Evolutionary conservation across 1,140 invertebrate species (phyloP).

Genomic region (Parasteatoda tepidariorum): DNA sequence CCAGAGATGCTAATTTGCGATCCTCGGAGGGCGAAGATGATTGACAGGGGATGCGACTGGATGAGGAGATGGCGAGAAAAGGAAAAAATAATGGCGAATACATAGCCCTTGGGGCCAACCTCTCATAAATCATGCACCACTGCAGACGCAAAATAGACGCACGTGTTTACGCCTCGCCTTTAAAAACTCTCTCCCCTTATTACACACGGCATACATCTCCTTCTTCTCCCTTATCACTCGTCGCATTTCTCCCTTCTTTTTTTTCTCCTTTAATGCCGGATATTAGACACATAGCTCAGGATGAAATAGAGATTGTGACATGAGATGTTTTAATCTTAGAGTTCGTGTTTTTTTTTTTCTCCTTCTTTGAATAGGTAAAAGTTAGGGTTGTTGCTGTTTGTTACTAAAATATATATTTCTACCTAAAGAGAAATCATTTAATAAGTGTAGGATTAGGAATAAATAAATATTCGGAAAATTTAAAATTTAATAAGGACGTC

Average conservation of each 20-base stretch:
- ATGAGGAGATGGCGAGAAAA: not conserved
- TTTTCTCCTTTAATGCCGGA: too few relatives aligned
- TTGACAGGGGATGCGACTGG: not conserved
- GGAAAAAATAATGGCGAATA: not conserved
- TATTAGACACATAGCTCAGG: not conserved
- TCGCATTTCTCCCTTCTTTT: not conserved
- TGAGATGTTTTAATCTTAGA: too few relatives aligned
- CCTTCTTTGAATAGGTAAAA: too few relatives aligned
- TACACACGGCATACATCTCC: not conserved
- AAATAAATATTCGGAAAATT: too few relatives aligned
- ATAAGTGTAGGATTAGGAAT: too few relatives aligned
- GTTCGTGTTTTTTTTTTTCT: too few relatives aligned
- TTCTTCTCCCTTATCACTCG: not conserved
- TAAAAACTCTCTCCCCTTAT: not conserved
- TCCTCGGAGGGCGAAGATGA: not conserved
- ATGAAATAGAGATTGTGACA: not conserved
- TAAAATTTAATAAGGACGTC: too few relatives aligned
- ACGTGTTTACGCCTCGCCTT: constrained; percentile 22
- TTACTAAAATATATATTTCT: too few relatives aligned
- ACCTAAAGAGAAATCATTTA: too few relatives aligned
- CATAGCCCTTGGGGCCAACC: not conserved
- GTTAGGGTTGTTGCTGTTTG: too few relatives aligned
- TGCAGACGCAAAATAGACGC: constrained; percentile 30
- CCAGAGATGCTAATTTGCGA: constrained; percentile 19
- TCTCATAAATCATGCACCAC: constrained; percentile 43